phyloP scores from a whole-genome alignment of 2,888 invertebrate species.

The Melikaiella ostensackeni region DNA sequence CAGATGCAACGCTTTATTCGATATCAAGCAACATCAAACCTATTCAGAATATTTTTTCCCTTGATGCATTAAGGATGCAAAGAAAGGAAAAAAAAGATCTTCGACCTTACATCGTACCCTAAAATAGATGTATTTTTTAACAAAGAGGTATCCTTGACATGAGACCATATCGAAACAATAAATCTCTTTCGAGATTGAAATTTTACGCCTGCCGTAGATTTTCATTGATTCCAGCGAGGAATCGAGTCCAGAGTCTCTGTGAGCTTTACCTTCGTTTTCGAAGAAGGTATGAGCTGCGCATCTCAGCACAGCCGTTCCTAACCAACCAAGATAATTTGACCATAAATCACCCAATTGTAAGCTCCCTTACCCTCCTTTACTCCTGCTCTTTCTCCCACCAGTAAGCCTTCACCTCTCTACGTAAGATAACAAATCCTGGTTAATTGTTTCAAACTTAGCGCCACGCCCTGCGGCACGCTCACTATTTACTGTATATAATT shows the following conservation, averaged over 20 bases:
- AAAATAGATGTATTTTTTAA: too few species aligned
- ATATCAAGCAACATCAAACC: too few species aligned
- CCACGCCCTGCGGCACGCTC: slow-evolving; percentile 52
- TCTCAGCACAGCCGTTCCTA: background rate
- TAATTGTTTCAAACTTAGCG: slow-evolving; percentile 70
- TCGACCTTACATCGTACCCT: too few species aligned
- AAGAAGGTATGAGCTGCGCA: background rate
- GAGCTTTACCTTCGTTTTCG: background rate
- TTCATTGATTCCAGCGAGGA: background rate
- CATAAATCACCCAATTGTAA: slow-evolving; percentile 64
- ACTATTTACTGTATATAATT: slow-evolving; percentile 65
- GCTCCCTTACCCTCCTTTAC: slow-evolving; percentile 42
- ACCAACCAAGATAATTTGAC: slow-evolving; percentile 55
- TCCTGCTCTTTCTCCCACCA: slow-evolving; percentile 36
- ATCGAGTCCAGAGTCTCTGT: background rate
- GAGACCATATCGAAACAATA: too few species aligned
- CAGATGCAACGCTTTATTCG: too few species aligned
- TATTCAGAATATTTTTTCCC: too few species aligned
- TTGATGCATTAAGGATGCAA: too few species aligned
- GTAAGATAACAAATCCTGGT: slow-evolving; percentile 66
- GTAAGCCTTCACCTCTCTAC: slow-evolving; percentile 47
- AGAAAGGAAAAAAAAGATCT: too few species aligned
- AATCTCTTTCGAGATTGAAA: too few species aligned
- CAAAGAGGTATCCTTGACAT: too few species aligned
- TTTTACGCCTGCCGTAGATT: too few species aligned